Base-by-base conservation (phyloP, 1,140 invertebrate genomes). In the Drosophila orena region DNA sequence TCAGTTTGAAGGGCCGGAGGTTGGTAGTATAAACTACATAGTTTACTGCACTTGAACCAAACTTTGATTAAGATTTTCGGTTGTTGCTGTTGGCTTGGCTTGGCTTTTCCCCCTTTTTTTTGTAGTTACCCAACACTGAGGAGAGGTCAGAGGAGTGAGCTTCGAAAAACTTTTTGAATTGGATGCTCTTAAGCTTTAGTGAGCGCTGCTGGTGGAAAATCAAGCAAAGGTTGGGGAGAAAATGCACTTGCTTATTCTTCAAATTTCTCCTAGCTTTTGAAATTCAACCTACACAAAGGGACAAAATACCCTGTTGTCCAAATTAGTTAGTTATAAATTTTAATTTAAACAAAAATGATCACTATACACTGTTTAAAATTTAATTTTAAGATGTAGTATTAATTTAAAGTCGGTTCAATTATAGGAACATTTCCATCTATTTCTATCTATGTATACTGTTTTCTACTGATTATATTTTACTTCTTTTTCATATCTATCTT, bases 11-110 rank as follows among this genome's bases (percentile, higher is more conserved):
- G 73, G 65, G 24, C 27, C 37, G 12, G 61, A 37, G 42, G 54
- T 47, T 37, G 59, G 56, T 37, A 55, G 47, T 75, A 86, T 75
- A 79, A 79, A 83, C 83, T 83, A 89, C 76, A 84, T 83, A 88
- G 79, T 89, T 88, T 89, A 89, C 84, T 89, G 83, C 79, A 88
- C 83, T 88, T 89, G 62, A 70, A 73, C 83, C 62, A 84, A 88
- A 88, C 84, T 88, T 88, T 88, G 84, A 88, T 88, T 88, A 88
- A 88, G 84, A 89, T 88, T 88, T 88, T 89, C 85, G 66, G 73
- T 88, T 86, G 81, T 81, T 81, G 81, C 68, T 59, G 64, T 72
- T 79, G 46, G 37, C 69, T 49, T 38, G 27, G 40, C 27, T 20
- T 17, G n/a, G n/a, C n/a, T 17, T 38, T 35, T 50, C 43, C 69